Evolutionary conservation across 2,888 invertebrate genomes (phyloP).

Genomic region (Hydrotaea diabolus): DNA sequence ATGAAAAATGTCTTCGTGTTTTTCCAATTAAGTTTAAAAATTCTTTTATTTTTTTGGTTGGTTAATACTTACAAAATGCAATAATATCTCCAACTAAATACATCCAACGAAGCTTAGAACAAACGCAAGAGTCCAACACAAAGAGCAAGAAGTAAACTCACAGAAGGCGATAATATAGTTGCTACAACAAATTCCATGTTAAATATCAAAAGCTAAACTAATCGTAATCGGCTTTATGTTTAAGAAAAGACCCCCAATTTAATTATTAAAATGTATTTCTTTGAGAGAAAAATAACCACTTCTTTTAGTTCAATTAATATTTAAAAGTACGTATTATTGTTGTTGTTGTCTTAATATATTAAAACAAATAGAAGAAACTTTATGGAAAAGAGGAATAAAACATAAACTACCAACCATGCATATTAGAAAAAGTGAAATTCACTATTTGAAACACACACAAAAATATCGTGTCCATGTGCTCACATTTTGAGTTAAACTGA

Average conservation of each 20-base stretch:
- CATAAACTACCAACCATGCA: background rate
- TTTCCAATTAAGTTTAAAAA: background rate
- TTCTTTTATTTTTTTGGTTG: background rate
- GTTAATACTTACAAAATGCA: background rate
- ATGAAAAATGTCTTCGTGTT: constrained; percentile 1
- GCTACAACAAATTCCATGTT: constrained; percentile 30
- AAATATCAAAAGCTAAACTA: constrained; percentile 4
- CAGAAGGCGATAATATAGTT: background rate
- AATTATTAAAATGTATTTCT: constrained; percentile 19
- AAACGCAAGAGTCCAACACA: background rate
- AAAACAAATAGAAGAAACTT: constrained; percentile 30
- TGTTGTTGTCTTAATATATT: constrained; percentile 58
- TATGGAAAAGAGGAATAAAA: constrained; percentile 47
- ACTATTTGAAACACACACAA: constrained; percentile 10
- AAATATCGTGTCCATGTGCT: background rate
- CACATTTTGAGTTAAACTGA: constrained; percentile 6
- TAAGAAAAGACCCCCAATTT: constrained; percentile 43
- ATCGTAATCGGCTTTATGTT: constrained; percentile 36
- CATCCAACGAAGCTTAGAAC: background rate
- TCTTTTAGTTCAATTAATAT: constrained; percentile 61
- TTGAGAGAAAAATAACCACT: constrained; percentile 11
- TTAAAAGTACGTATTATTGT: constrained; percentile 56
- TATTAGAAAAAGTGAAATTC: constrained; percentile 56
- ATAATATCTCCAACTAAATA: background rate
- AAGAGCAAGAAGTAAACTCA: background rate